A percentile compares a stretch with the other conserved stretches of the same genome.
phyloP scores from a whole-genome alignment of 2,113 vertebrate species.

The Perognathus longimembris region DNA sequence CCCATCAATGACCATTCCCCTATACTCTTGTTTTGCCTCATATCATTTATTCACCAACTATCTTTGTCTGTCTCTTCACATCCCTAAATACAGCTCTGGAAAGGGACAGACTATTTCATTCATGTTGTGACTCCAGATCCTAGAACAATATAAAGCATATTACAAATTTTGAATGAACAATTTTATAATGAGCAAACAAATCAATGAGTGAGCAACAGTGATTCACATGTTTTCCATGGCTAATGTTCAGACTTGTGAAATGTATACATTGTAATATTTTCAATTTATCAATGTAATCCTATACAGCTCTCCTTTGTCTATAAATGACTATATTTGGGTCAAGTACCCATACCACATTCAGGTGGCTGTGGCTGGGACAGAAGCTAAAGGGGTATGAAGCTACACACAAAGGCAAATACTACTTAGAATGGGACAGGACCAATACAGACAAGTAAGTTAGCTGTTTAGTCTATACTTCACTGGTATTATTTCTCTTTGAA shows the following conservation, averaged over 20 bases:
- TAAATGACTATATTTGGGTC: neutral
- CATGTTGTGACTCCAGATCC: neutral
- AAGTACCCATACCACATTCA: neutral
- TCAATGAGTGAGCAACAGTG: constrained; percentile 10
- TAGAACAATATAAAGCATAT: neutral
- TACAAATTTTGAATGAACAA: neutral
- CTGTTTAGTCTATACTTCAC: neutral
- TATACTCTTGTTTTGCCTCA: neutral
- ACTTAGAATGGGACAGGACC: neutral
- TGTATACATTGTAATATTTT: constrained; percentile 3
- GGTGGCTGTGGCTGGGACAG: neutral
- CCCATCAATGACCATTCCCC: neutral
- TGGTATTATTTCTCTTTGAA: constrained; percentile 11
- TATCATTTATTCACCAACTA: neutral
- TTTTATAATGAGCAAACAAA: constrained; percentile 4
- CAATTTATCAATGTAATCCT: neutral
- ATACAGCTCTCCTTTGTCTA: constrained; percentile 14
- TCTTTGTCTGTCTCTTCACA: neutral
- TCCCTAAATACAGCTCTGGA: neutral
- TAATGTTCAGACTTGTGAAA: constrained; percentile 22
- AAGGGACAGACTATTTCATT: constrained; percentile 1
- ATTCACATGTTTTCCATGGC: constrained; percentile 1
- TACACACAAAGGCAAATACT: neutral
- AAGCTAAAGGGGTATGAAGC: neutral
- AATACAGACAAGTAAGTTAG: neutral